Evolutionary conservation across 2,113 vertebrate genomes (phyloP).

Genomic region (Cathartes aura): DNA sequence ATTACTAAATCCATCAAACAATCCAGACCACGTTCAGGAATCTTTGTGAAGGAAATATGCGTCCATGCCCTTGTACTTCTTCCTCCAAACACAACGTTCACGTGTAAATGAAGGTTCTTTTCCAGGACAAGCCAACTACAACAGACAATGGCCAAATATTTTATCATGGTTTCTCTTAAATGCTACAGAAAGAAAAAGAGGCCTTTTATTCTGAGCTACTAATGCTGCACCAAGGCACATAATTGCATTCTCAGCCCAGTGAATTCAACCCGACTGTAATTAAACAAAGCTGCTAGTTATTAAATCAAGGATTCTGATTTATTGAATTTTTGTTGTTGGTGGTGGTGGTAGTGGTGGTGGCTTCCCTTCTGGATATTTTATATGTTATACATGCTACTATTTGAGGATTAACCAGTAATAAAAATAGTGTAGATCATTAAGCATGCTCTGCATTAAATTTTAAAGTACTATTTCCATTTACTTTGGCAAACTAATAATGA

Average conservation of each 20-base stretch:
- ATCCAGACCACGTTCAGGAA: background rate
- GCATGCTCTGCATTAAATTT: constrained; percentile 5
- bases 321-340: background rate
- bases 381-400: background rate
- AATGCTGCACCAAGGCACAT: background rate
- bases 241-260: background rate
- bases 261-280: background rate
- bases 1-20: background rate
- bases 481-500: constrained; percentile 44
- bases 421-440: constrained; percentile 12
- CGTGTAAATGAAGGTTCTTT: background rate
- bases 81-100: background rate
- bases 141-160: background rate
- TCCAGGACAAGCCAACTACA: background rate
- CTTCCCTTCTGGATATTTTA: background rate
- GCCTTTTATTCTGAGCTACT: background rate
- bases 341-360: background rate
- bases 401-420: constrained; percentile 27
- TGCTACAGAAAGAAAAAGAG: background rate
- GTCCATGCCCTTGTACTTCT: background rate
- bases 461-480: constrained; percentile 48
- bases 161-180: background rate
- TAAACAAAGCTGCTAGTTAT: constrained; percentile 7
- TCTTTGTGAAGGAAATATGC: background rate
- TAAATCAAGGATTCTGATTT: constrained; percentile 7